phyloP scores from a whole-genome alignment of 2,113 vertebrate species.

The Axis porcinus region DNA sequence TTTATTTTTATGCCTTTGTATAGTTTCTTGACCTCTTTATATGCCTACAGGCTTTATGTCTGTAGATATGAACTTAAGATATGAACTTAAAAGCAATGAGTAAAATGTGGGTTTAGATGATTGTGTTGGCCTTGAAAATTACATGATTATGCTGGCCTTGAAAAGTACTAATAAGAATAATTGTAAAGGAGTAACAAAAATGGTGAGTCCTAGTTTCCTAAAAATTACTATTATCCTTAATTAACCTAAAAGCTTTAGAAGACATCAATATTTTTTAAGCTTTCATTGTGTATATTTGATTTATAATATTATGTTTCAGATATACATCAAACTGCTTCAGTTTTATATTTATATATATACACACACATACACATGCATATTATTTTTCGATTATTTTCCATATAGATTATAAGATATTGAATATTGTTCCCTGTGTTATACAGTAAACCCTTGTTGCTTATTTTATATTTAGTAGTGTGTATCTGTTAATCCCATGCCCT shows the following conservation, averaged over 20 bases:
- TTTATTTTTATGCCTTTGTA: not conserved
- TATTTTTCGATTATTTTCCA: not conserved
- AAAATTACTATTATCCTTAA: not conserved
- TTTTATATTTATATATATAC: not conserved
- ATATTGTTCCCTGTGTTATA: not conserved
- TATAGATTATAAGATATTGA: not conserved
- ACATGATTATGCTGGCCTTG: not conserved
- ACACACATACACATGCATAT: not conserved
- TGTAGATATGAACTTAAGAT: no score
- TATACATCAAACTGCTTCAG: not conserved
- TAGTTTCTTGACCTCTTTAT: not conserved
- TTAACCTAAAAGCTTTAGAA: not conserved
- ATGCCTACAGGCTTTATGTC: not conserved
- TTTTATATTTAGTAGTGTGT: not conserved
- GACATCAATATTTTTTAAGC: not conserved
- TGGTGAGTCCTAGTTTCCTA: not conserved
- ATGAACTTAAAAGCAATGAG: not conserved
- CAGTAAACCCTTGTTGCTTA: not conserved
- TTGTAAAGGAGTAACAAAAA: not conserved
- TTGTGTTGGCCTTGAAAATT: not conserved
- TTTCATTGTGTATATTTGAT: not conserved
- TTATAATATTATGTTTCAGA: not conserved
- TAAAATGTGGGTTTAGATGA: not conserved
- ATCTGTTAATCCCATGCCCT: not conserved
- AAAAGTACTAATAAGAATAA: not conserved